Evolutionary conservation across 2,797 vertebrate species (phyloP).

Genomic region (Gambelia wislizenii): DNA sequence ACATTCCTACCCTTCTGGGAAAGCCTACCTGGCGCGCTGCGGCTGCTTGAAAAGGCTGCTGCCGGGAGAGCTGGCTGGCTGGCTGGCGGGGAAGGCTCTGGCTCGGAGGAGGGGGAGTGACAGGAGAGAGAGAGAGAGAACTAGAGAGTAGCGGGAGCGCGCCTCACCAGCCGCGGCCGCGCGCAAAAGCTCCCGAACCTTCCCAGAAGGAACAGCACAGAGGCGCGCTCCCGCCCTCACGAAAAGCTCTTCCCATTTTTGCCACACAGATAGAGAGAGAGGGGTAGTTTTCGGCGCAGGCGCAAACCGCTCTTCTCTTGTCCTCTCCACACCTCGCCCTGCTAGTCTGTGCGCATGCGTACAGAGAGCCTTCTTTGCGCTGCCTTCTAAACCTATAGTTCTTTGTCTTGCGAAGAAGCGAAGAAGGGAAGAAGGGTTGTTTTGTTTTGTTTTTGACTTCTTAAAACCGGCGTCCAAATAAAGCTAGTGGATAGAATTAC

Average conservation of each 20-base stretch:
- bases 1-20: background rate
- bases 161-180: background rate
- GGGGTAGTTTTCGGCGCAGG: background rate
- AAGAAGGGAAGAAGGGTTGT: too few species aligned
- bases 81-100: too few species aligned
- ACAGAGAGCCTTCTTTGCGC: too few species aligned
- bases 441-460: too few species aligned
- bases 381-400: background rate
- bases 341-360: background rate
- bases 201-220: conserved; percentile 29
- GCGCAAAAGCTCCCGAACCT: conserved; percentile 62
- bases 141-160: background rate
- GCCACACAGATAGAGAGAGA: background rate
- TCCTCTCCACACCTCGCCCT: background rate
- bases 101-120: conserved; percentile 33
- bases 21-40: conserved; percentile 43
- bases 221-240: conserved; percentile 10
- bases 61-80: conserved; percentile 45
- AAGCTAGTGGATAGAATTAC: too few species aligned
- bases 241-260: background rate
- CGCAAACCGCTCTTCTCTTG: background rate
- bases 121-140: conserved; percentile 18
- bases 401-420: too few species aligned
- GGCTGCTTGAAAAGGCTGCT: conserved; percentile 44
- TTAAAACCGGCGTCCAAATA: too few species aligned